Percentiles rank a stretch among this genome's conserved stretches.
Conservation (phyloP, 2,113 vertebrate species). For the Arenaria interpres region DNA sequence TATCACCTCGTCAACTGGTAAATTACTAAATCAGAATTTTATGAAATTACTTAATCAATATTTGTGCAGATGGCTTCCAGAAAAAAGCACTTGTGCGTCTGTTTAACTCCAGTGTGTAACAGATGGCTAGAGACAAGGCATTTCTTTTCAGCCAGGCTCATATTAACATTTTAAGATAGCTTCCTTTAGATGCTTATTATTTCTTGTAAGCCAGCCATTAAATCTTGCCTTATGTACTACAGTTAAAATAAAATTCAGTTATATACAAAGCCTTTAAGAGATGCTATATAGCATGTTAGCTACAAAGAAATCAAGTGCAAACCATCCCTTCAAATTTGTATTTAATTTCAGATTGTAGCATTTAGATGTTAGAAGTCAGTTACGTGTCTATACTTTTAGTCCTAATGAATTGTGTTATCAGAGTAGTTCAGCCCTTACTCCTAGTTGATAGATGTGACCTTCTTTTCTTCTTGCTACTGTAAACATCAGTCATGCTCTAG, state of each 20-base stretch:
- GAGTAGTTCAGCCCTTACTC: background rate
- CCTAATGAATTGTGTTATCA: background rate
- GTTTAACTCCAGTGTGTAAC: conserved; percentile 39
- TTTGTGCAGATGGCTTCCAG: conserved; percentile 70
- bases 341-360: background rate
- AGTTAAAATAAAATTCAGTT: conserved; percentile 20
- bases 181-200: conserved; percentile 43
- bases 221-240: background rate
- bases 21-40: conserved; percentile 58
- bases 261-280: background rate
- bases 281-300: background rate
- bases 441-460: background rate
- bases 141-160: conserved; percentile 31
- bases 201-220: conserved; percentile 19
- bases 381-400: background rate
- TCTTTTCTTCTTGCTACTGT: background rate
- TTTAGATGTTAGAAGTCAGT: background rate
- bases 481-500: background rate
- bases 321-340: background rate
- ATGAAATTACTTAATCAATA: conserved; percentile 64
- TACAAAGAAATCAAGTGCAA: background rate
- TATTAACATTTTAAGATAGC: conserved; percentile 27
- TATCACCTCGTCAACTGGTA: conserved; percentile 51
- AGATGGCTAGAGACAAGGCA: conserved; percentile 32
- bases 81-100: conserved; percentile 56